Conservation (phyloP, 2,113 vertebrate species). For the Taurulus bubalis region DNA sequence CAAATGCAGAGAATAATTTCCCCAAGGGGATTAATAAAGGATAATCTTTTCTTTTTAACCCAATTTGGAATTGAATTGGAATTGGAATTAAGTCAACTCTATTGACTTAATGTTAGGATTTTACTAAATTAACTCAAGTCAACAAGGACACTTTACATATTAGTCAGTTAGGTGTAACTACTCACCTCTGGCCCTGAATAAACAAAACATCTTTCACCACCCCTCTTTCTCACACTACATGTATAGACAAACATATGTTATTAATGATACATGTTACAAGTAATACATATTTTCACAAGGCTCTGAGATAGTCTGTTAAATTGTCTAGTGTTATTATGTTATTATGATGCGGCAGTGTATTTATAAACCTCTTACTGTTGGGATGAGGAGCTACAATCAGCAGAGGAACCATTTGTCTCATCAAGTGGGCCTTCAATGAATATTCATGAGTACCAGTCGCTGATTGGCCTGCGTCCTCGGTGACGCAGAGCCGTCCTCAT, state of each 20-base stretch:
- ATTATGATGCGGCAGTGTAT: background rate
- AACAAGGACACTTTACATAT: constrained; percentile 18
- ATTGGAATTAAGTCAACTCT: background rate
- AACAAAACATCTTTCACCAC: constrained; percentile 50
- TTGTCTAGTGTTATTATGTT: background rate
- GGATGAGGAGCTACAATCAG: background rate
- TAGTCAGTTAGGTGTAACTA: background rate
- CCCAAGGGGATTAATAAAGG: too few species aligned
- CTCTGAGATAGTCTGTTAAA: background rate
- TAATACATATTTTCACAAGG: background rate
- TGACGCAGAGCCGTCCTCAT: constrained; percentile 69
- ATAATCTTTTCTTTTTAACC: too few species aligned
- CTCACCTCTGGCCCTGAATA: constrained; percentile 51
- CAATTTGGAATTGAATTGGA: background rate
- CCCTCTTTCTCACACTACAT: background rate
- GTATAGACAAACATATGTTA: background rate
- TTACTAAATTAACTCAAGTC: constrained; percentile 1
- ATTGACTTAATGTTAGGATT: background rate
- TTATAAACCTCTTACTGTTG: background rate
- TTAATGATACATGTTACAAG: background rate
- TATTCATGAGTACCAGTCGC: constrained; percentile 7
- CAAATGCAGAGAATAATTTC: too few species aligned
- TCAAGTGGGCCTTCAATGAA: background rate
- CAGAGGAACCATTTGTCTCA: constrained; percentile 18
- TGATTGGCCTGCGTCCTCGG: constrained; percentile 67